Base-by-base conservation (phyloP, 2,888 invertebrate genomes). In the Meandrusa payeni region DNA sequence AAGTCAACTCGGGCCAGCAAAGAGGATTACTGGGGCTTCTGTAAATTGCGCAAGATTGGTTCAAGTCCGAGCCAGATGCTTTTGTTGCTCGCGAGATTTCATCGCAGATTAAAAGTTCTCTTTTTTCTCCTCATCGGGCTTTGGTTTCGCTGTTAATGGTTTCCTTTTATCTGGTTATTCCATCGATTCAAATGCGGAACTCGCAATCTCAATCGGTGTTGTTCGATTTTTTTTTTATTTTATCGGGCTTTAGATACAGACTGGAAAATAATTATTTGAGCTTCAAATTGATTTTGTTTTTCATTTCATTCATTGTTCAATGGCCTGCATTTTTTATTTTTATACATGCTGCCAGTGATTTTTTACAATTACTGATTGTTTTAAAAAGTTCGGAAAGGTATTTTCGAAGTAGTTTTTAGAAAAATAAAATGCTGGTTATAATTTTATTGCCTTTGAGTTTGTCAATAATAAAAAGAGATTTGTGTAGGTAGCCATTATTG, bases 21-120 rank as follows among this genome's bases (percentile, higher is more conserved):
- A 59, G 55, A 56, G 57, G 57, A 60, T 59, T 60, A 59, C 54
- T 51, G 29, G 6, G 41, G 46, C 41, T 38, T 47, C 46, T 47
- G 52, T 51, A 42, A 50, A 52, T 47, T 50, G 47, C 44, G 42
- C 46, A 47, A 45, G 54, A 54, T 51, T 52, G 46, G 48, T 47
- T 50, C 50, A 61, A 63, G 64, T 57, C 57, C 57, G 55, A 52
- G 60, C 57, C 57, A 50, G 44, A 51, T 56, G 58, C 64, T 68
- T 69, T 68, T 69, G 64, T 74, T 72, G 64, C 64, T 63, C 63
- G 62, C 58, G 55, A 66, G 66, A 72, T 71, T 72, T 64, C 66
- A 62, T 59, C 61, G 53, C 57, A 63, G 69, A 65, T 60, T 64
- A 58, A 62, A 59, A 55, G 47, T 38, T 52, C 59, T 55, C 62